Evolutionary conservation across 2,113 vertebrate genomes (phyloP).

Genomic region (Chaetodon auriga): DNA sequence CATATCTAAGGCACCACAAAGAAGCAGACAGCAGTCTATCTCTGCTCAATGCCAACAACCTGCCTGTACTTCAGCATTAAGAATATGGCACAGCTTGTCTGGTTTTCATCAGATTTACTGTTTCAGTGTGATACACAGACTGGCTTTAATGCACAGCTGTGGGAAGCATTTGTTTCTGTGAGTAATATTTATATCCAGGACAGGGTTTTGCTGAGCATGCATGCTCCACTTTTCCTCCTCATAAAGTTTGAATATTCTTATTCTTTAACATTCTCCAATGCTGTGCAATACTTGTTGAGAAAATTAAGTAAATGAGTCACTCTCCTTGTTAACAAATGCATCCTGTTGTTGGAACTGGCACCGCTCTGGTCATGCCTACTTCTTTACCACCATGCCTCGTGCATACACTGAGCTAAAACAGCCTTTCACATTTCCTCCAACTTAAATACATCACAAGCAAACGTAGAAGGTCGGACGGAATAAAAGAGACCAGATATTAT

Average conservation of each 20-base stretch:
- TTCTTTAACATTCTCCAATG: no score
- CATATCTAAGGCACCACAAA: not conserved
- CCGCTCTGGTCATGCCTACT: not conserved
- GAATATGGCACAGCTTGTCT: not conserved
- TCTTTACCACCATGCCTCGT: not conserved
- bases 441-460: not conserved
- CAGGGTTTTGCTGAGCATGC: slow-evolving; percentile 39
- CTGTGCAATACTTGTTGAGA: not conserved
- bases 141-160: slow-evolving; percentile 4
- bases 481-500: not conserved
- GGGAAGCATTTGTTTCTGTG: not conserved
- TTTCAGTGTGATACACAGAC: not conserved
- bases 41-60: not conserved
- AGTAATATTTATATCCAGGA: slow-evolving; percentile 36
- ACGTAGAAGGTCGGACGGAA: not conserved
- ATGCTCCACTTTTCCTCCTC: slow-evolving; percentile 10
- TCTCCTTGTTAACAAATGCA: not conserved
- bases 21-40: not conserved
- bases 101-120: not conserved
- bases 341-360: not conserved
- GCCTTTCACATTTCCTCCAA: not conserved
- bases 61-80: not conserved
- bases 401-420: not conserved
- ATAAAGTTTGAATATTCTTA: no score
- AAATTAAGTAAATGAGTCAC: not conserved